Base-by-base conservation (phyloP, 2,113 vertebrate species). In the Geococcyx californianus region DNA sequence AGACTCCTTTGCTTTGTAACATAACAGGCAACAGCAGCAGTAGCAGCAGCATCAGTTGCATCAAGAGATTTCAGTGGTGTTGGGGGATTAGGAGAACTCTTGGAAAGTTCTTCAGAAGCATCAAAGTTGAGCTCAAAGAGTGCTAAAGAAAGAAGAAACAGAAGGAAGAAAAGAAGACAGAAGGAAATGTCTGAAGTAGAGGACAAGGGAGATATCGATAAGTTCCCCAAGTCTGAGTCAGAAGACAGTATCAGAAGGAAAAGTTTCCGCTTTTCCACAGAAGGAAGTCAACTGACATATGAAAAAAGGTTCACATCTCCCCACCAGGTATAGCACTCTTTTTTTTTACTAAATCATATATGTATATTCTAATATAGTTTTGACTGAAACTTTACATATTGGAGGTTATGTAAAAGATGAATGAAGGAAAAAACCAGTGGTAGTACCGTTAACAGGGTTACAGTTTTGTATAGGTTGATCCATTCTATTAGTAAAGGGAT, bases 81-180 rank as follows among this genome's bases (percentile, higher is more conserved):
- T 55, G 98, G 97, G 12, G 98, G 98, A 34, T 81, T 98, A 90
- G 98, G 98, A 94, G 98, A 98, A 70, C 98, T 98, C 76, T 93
- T 98, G 89, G 99, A 99, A 94, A 99, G 98, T 94, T 99, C 99
- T 74, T 99, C 99, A 28, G 98, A 98, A 76, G 96, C 97, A 70
- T 99, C 99, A n/a, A 99, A 99, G 92, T 97, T 99, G 94, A 99
- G 99, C 95, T 99, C 99, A 76, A 99, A 99, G 97, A 99, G 99
- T 95, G 99, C 99, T 92, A 99, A 99, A 97, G 99, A 99, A 94
- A 98, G 99, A 97, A 98, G 99, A 90, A 99, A 99, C 97, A 98
- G 98, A 84, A 98, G 98, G 58, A 99, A 98, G 90, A 99, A 99
- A 97, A 98, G 97, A 91, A 98, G 98, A 86, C 98, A 99, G 97